A percentile compares a stretch with the other conserved stretches of the same genome.
These are phyloP conservation scores for Andrena fulva DNA, from an alignment of 2,888 invertebrate genomes.

Conservation along the genomic window DNA sequence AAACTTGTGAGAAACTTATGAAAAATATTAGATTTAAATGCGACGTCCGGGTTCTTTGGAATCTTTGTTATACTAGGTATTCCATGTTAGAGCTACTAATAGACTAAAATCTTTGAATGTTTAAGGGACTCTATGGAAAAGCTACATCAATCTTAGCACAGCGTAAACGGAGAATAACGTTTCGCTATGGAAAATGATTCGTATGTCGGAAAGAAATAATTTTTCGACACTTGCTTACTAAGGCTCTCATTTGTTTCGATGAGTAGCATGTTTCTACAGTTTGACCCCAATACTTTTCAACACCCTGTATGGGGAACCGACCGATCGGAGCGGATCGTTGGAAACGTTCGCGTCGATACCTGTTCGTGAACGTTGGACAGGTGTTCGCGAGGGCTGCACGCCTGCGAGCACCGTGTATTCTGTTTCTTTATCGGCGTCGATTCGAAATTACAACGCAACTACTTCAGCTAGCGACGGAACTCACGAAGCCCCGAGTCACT, in stretches of 20 bases:
- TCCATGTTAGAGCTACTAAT: too few relatives aligned
- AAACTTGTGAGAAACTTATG: too few relatives aligned
- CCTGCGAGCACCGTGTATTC: slow-evolving; percentile 31
- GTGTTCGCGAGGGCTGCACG: slow-evolving; percentile 42
- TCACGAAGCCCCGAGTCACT: background rate
- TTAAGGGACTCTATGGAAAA: too few relatives aligned
- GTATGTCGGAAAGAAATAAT: background rate
- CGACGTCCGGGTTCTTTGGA: too few relatives aligned
- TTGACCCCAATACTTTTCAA: background rate
- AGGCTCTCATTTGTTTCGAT: background rate
- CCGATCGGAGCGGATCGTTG: slow-evolving; percentile 23
- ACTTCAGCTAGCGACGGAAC: background rate
- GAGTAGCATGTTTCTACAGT: background rate
- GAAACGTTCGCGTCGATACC: slow-evolving; percentile 52
- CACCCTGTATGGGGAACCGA: background rate
- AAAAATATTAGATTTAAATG: too few relatives aligned
- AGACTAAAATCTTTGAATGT: too few relatives aligned
- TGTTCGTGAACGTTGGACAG: slow-evolving; percentile 50
- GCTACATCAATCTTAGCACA: too few relatives aligned
- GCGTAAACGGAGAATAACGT: too few relatives aligned
- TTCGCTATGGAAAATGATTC: too few relatives aligned
- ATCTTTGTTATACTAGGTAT: too few relatives aligned
- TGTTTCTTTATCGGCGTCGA: slow-evolving; percentile 49
- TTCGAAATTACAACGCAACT: slow-evolving; percentile 8
- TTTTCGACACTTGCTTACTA: background rate